phyloP scores from a whole-genome alignment of 2,797 vertebrate species.

The Coregonus ussuriensis region DNA sequence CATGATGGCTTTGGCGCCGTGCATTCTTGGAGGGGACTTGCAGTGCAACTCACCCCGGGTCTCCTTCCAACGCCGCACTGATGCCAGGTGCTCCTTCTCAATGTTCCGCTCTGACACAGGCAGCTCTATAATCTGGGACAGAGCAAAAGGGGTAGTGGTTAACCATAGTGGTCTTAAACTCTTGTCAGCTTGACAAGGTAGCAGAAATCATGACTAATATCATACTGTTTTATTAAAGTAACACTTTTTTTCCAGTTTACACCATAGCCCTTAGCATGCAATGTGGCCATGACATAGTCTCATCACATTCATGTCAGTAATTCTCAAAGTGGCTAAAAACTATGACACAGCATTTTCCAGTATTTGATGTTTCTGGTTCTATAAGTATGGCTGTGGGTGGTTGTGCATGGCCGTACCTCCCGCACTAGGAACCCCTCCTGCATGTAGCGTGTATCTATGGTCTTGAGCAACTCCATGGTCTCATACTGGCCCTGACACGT shows the following conservation, averaged over 20 bases:
- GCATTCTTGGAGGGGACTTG: slow-evolving; percentile 88
- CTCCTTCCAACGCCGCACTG: slow-evolving; percentile 91
- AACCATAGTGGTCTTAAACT: background rate
- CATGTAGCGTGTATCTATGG: slow-evolving; percentile 86
- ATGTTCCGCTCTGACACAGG: slow-evolving; percentile 88
- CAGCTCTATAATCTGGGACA: slow-evolving; percentile 85
- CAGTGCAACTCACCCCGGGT: slow-evolving; percentile 85
- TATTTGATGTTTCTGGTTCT: background rate
- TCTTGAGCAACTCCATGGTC: slow-evolving; percentile 89
- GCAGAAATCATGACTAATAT: background rate
- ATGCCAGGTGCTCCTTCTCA: slow-evolving; percentile 89
- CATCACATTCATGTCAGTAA: background rate
- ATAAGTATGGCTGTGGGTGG: background rate
- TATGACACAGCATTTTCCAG: background rate
- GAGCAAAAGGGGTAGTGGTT: background rate
- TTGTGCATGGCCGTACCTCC: slow-evolving; percentile 76
- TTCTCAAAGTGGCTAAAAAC: no score
- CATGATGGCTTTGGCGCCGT: slow-evolving; percentile 93
- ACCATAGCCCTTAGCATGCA: background rate
- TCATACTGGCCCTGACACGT: slow-evolving; percentile 91
- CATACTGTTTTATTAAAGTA: background rate
- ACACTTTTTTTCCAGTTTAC: background rate
- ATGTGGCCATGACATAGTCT: background rate
- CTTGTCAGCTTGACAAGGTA: background rate
- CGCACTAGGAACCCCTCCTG: slow-evolving; percentile 88